phyloP scores from a whole-genome alignment of 2,797 vertebrate genomes.

The Thripadectes ignobilis region DNA sequence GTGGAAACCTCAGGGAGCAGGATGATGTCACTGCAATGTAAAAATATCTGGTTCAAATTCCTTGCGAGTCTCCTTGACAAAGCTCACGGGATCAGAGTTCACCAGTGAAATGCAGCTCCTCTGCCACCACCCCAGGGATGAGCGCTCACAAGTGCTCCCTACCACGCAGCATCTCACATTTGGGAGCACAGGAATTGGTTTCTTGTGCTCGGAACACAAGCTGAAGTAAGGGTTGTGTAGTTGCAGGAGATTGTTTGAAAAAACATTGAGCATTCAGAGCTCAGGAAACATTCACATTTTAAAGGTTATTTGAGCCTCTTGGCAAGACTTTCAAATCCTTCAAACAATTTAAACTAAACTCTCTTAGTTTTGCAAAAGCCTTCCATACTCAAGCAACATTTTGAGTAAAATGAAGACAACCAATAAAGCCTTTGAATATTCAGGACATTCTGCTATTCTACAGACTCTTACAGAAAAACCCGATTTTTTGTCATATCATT shows the following conservation, averaged over 20 bases:
- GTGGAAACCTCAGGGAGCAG: slow-evolving; percentile 35
- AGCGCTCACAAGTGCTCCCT: neutral
- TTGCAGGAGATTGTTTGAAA: neutral
- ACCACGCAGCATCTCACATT: neutral
- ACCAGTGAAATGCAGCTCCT: neutral
- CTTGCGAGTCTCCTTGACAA: neutral
- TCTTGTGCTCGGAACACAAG: neutral
- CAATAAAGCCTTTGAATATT: slow-evolving; percentile 53
- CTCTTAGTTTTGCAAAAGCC: slow-evolving; percentile 23
- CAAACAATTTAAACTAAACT: neutral
- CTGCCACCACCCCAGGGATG: neutral
- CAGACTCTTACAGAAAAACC: neutral
- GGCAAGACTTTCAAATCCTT: slow-evolving; percentile 16
- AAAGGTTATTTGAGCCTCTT: slow-evolving; percentile 7
- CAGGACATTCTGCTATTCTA: slow-evolving; percentile 57
- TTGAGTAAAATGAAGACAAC: slow-evolving; percentile 26
- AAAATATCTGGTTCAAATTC: slow-evolving; percentile 35
- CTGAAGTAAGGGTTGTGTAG: neutral
- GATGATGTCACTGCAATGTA: slow-evolving; percentile 41
- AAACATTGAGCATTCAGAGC: neutral
- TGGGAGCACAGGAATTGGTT: neutral
- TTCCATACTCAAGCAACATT: neutral
- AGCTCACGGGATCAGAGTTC: neutral
- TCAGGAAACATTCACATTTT: neutral
- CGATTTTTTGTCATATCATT: slow-evolving; percentile 1